Base-by-base conservation (phyloP, 2,113 vertebrate species). In the Aphelocoma coerulescens region DNA sequence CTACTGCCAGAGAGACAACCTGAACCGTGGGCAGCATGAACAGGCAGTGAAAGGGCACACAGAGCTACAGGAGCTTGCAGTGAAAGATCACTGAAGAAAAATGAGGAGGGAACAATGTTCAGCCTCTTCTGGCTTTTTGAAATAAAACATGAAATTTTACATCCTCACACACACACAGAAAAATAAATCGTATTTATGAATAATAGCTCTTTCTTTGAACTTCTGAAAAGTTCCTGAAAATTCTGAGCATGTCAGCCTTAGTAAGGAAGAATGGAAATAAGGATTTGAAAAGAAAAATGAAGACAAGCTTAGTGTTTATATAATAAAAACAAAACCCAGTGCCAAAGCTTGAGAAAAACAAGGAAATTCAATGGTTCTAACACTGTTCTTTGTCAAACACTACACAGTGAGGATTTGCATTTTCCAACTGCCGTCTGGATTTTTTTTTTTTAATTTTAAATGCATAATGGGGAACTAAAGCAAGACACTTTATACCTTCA, bases 371-470 rank as follows among this genome's bases (percentile, higher is more conserved):
- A 35, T 54, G 59, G 57, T 66, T 80, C 24, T 62, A 54, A 69
- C 7, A 9, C 21, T 41, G 20, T 26, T 81, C 83, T 91, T 75
- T 83, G 72, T 62, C 78, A 81, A 80, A 69, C 19, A 26, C 10
- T 15, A n/a, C 30, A 71, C 39, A 67, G 1, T 49, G 49, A 86
- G 68, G 43, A 92, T 71, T 13, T 80, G 68, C 30, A 63, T 95
- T 91, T 95, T 83, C 65, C 85, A 84, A 59, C 48, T 76, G 57
- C 78, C 74, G 90, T 39, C 54, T 90, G 82, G 66, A 85, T 58
- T 59, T 48, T 49, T 52, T 27, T 72, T 58, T 67, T 92, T 65
- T 30, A 30, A 92, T 74, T 94, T 95, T 49, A 96, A 94, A 88
- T 10, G 71, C 41, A 10, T 85, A 49, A n/a, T 66, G 26, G 37